Evolutionary conservation across 2,888 invertebrate species (phyloP).

Genomic region (Aphodius granarius): DNA sequence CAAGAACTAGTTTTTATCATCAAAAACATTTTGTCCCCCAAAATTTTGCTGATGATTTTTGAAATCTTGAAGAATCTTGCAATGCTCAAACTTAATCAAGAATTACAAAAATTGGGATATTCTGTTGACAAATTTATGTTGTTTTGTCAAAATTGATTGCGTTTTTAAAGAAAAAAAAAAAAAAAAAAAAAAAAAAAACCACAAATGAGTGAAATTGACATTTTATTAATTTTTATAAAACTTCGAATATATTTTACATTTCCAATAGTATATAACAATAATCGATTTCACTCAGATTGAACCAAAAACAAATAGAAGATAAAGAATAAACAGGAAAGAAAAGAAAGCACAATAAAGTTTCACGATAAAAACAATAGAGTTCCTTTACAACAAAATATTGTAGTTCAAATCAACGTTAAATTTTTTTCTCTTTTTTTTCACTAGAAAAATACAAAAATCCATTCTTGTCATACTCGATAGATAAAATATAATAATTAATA

Average conservation of each 20-base stretch:
- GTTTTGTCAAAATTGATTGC: not conserved
- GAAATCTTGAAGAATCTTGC: too few species aligned
- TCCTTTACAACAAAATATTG: conserved; percentile 17
- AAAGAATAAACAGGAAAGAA: not conserved
- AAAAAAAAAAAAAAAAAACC: not conserved
- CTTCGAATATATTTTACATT: not conserved
- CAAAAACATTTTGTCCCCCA: too few species aligned
- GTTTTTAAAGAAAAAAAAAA: not conserved
- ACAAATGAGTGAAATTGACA: not conserved
- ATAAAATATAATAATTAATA: conserved; percentile 8
- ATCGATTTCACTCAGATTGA: not conserved
- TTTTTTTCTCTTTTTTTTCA: conserved; percentile 13
- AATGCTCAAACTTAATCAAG: too few species aligned
- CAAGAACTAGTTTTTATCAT: too few species aligned
- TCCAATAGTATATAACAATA: not conserved
- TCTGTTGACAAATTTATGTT: not conserved
- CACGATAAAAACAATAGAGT: not conserved
- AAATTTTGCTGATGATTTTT: too few species aligned
- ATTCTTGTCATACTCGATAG: conserved; percentile 5
- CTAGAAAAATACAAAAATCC: conserved; percentile 17
- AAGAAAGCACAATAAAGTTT: not conserved
- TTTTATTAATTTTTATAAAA: not conserved
- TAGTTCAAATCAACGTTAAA: conserved; percentile 24
- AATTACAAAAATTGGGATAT: too few species aligned
- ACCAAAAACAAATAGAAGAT: conserved; percentile 1